A percentile compares a stretch with the other conserved stretches of the same genome.
phyloP scores from a whole-genome alignment of 2,888 invertebrate species.

The Chirona hameri region DNA sequence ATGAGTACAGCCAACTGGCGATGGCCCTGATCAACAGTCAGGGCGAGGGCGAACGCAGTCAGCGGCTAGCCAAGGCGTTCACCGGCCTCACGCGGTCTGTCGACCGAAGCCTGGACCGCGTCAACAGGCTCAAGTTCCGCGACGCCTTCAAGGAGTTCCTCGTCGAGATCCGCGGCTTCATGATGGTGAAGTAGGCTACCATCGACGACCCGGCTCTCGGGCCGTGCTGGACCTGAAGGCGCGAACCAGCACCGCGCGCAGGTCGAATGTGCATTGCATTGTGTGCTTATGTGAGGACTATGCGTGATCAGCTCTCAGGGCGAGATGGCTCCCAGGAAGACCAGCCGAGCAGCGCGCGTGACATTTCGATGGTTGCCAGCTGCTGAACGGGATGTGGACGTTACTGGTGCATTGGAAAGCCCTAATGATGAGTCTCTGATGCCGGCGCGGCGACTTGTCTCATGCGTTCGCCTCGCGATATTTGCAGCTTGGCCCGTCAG shows the following conservation, averaged over 20 bases:
- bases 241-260: background rate
- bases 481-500: background rate
- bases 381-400: no score
- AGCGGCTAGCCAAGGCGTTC: conserved; percentile 69
- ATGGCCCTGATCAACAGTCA: conserved; percentile 58
- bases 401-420: no score
- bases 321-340: background rate
- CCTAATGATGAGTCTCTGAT: no score
- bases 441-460: background rate
- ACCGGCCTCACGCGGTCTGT: conserved; percentile 63
- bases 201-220: no score
- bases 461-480: background rate
- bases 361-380: no score
- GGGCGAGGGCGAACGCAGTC: conserved; percentile 61
- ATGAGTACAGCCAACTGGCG: conserved; percentile 59
- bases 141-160: conserved; percentile 77
- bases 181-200: conserved; percentile 51
- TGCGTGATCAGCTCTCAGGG: background rate
- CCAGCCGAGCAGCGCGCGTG: no score
- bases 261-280: background rate
- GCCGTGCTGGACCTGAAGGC: no score
- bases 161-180: conserved; percentile 63
- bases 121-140: conserved; percentile 64
- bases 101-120: conserved; percentile 59
- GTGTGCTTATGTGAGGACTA: background rate